Base-by-base conservation (phyloP, 2,888 invertebrate genomes). In the Clunio marinus region DNA sequence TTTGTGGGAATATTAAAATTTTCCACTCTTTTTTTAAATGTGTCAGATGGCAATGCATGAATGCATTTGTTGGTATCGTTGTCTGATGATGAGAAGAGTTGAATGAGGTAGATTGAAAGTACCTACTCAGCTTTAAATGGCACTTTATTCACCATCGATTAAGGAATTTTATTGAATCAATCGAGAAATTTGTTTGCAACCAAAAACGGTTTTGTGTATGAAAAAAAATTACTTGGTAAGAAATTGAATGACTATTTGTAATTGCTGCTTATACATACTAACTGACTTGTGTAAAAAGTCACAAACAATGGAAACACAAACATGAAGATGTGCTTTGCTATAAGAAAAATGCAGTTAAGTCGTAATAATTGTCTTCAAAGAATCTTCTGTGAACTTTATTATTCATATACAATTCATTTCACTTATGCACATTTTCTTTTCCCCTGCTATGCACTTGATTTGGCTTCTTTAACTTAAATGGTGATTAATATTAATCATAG, bases 241-340 rank as follows among this genome's bases (percentile, higher is more conserved):
- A 63, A 66, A 66, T 66, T 66, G 66, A 66, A 66, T 66, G 46
- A 46, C 55, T 66, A 66, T 55, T 66, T 66, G 55, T 66, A 66
- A 66, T 66, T 66, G 66, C 37, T 63, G 20, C 15, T 20, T 22
- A 55, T 66, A 28, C 25, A 63, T n/a, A 10, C 20, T 20, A n/a
- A 57, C n/a, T 13, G 57, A 20, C 13, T 20, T n/a, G n/a, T 57
- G 4, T 27, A 25, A 5, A 27, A 24, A 17, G 51, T 20, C 24
- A 1, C 1, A 2, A 17, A 13, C 13, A 17, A 7, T 20, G 17
- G 10, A 8, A 51, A 51, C 15, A 1, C 8, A 22, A 51, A 51
- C 0, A 51, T 20, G 22, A 10, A 51, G 51, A 17, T 2, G 51
- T 8, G 35, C 13, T 32, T 5, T 32, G 35, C 13, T 8, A 5